phyloP scores from a whole-genome alignment of 2,113 vertebrate species.

The Thalassarche chlororhynchos region DNA sequence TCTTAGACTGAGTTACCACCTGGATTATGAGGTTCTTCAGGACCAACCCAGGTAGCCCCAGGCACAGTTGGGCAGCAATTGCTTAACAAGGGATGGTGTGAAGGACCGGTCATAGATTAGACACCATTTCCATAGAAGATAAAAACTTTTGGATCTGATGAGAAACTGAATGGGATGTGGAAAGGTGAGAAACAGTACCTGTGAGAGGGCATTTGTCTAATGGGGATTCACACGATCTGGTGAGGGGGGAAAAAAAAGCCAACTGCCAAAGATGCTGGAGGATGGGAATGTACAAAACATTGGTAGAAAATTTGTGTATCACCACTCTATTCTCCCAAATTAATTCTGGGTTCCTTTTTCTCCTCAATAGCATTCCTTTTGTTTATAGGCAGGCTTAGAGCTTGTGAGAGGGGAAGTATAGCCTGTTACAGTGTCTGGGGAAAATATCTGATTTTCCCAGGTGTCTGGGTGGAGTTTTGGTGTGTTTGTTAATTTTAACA shows the following conservation, averaged over 20 bases:
- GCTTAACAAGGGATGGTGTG: neutral
- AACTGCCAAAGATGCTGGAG: neutral
- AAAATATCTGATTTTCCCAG: constrained; percentile 9
- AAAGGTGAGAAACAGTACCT: neutral
- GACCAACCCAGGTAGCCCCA: neutral
- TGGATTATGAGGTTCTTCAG: neutral
- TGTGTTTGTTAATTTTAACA: neutral
- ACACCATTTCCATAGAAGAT: neutral
- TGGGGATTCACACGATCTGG: neutral
- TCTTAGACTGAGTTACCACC: neutral
- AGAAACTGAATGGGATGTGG: neutral
- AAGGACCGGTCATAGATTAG: neutral
- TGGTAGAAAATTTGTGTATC: neutral
- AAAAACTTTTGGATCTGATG: neutral
- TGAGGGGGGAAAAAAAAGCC: neutral
- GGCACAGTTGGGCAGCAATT: neutral
- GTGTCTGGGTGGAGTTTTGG: neutral
- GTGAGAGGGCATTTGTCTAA: neutral
- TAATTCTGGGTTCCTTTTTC: neutral
- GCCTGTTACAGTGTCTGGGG: neutral
- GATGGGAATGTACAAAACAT: neutral
- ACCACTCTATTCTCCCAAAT: neutral
- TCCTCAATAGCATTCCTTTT: neutral
- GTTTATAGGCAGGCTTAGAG: neutral
- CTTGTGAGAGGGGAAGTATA: neutral